Conservation (phyloP, 37 sponge, comb jelly and placozoan genomes). For the Tethya wilhelma region DNA sequence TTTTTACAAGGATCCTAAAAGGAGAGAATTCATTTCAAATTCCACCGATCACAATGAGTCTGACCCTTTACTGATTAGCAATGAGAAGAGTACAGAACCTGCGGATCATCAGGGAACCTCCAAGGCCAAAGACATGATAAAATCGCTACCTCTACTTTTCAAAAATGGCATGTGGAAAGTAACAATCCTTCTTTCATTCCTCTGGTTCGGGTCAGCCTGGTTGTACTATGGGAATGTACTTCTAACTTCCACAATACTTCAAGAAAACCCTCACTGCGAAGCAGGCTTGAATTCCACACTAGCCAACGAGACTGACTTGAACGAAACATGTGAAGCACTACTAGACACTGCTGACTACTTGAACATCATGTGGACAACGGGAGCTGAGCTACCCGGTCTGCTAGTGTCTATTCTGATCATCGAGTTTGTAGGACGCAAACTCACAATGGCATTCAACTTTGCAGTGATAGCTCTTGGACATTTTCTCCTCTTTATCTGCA, state of each 20-base stretch:
- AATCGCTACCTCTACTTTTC: conserved; percentile 19
- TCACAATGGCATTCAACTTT: conserved; percentile 75
- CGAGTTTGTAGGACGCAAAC: conserved; percentile 77
- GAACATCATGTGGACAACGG: conserved; percentile 67
- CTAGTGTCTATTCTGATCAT: conserved; percentile 68
- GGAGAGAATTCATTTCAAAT: too few species aligned
- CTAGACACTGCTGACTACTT: conserved; percentile 55
- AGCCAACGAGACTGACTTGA: too few species aligned
- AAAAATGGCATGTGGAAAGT: conserved; percentile 67
- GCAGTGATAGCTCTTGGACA: conserved; percentile 39
- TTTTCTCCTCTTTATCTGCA: conserved; percentile 71
- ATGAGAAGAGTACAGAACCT: too few species aligned
- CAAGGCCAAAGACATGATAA: background rate
- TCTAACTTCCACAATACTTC: conserved; percentile 69
- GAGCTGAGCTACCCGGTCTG: conserved; percentile 77
- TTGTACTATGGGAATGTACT: conserved; percentile 75
- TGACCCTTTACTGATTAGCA: background rate
- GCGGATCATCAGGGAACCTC: background rate
- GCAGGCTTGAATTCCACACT: too few species aligned
- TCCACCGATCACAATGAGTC: background rate
- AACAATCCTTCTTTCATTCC: conserved; percentile 38
- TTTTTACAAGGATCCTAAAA: background rate
- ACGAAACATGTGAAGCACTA: too few species aligned
- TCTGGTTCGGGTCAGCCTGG: conserved; percentile 62
- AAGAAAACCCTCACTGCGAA: conserved; percentile 72